Percentiles rank a stretch among this genome's conserved stretches.
phyloP scores from a whole-genome alignment of 2,113 vertebrate species.

The Hemicordylus capensis region DNA sequence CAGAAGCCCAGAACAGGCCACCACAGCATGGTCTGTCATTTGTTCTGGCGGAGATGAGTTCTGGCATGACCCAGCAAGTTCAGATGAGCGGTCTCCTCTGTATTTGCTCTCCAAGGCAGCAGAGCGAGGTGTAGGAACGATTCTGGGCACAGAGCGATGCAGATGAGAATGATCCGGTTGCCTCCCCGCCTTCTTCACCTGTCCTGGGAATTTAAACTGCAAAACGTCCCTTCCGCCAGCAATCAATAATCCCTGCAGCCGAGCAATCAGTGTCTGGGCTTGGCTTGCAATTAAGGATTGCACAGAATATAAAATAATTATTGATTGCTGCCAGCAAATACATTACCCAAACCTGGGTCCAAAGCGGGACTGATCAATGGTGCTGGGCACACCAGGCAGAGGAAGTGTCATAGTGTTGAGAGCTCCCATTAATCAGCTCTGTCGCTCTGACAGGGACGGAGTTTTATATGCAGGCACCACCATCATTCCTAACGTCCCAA shows the following conservation, averaged over 20 bases:
- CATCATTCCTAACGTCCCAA: background rate
- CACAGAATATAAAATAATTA: constrained; percentile 66
- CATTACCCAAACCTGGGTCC: constrained; percentile 52
- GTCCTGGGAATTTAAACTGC: constrained; percentile 30
- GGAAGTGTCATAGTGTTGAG: background rate
- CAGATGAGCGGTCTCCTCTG: background rate
- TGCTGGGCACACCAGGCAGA: constrained; percentile 51
- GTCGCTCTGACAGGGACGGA: background rate
- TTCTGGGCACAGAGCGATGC: background rate
- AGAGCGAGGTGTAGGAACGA: background rate
- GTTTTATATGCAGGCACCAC: background rate
- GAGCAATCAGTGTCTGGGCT: constrained; percentile 46
- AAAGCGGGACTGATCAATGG: constrained; percentile 49
- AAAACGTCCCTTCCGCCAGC: constrained; percentile 51
- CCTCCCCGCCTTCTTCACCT: background rate
- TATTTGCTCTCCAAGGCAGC: background rate
- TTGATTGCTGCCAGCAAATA: constrained; percentile 56
- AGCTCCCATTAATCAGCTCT: constrained; percentile 36
- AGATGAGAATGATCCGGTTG: background rate
- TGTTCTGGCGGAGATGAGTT: too few species aligned
- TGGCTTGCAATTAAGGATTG: constrained; percentile 54
- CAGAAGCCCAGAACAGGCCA: too few species aligned
- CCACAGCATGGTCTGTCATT: too few species aligned
- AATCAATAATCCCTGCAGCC: constrained; percentile 39
- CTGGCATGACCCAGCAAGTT: background rate